Conservation (phyloP, 1,140 invertebrate species). For the Aphelenchoides besseyi region DNA sequence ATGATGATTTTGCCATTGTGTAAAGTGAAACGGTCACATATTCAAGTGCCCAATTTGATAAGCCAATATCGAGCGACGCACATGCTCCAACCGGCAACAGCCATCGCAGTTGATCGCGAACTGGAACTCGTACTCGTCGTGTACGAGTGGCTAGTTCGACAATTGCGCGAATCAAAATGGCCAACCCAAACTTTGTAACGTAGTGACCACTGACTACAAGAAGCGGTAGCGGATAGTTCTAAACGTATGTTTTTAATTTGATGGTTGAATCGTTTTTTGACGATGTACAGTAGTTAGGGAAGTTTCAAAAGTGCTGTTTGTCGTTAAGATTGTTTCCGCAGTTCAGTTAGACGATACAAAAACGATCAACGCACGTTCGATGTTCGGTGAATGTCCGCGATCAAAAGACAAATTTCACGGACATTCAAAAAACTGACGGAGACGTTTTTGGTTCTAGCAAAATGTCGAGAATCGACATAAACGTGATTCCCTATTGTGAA, state of each 20-base stretch:
- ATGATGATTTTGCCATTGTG: conserved; percentile 62
- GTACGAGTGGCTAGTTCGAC: conserved; percentile 35
- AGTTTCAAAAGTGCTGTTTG: background rate
- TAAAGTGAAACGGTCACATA: conserved; percentile 58
- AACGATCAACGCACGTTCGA: background rate
- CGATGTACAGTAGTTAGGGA: background rate
- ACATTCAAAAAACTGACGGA: background rate
- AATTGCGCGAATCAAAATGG: conserved; percentile 34
- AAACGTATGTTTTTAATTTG: conserved; percentile 12
- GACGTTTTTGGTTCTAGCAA: background rate
- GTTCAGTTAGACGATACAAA: too few species aligned
- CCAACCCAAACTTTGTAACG: conserved; percentile 52
- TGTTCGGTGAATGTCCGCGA: background rate
- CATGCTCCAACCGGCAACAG: conserved; percentile 75
- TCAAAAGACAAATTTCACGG: conserved; percentile 7
- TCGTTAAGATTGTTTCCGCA: too few species aligned
- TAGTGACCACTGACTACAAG: conserved; percentile 60
- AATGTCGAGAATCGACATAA: background rate
- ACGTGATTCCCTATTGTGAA: too few species aligned
- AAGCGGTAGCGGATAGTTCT: conserved; percentile 56
- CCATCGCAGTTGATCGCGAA: conserved; percentile 61
- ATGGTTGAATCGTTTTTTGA: background rate
- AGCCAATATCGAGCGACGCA: conserved; percentile 89
- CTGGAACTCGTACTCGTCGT: conserved; percentile 32
- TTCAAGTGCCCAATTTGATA: conserved; percentile 80